These are phyloP conservation scores for Lophura nycthemera DNA, from an alignment of 2,113 vertebrate genomes.

Conservation along the genomic window DNA sequence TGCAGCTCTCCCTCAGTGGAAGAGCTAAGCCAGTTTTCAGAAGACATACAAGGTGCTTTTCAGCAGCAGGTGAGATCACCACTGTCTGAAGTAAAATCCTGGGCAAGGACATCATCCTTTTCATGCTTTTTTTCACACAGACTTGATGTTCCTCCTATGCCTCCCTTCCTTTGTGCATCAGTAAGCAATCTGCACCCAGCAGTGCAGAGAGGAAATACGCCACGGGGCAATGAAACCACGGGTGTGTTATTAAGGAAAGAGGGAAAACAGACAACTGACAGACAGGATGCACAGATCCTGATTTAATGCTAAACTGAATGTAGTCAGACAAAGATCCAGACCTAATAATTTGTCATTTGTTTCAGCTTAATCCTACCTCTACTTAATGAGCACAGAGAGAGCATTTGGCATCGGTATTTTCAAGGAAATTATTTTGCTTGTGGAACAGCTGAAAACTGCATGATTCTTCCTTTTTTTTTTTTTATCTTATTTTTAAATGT, in stretches of 20 bases:
- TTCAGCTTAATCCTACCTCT: not conserved
- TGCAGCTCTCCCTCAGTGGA: not conserved
- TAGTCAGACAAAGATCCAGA: not conserved
- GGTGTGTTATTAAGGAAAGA: not conserved
- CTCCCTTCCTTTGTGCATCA: not conserved
- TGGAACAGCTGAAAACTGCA: slow-evolving; percentile 7
- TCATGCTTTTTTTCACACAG: not conserved
- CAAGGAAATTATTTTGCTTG: not conserved
- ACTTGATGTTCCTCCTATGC: not conserved
- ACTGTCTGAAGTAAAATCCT: not conserved
- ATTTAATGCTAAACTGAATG: not conserved
- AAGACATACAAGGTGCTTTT: not conserved
- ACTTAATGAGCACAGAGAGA: not conserved
- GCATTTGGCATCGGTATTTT: not conserved
- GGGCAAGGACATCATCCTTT: not conserved
- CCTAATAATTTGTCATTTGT: not conserved
- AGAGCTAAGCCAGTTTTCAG: not conserved
- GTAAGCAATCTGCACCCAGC: not conserved
- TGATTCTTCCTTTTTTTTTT: not conserved
- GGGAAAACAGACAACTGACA: not conserved
- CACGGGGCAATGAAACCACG: not conserved
- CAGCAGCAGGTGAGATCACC: not conserved
- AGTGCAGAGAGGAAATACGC: not conserved
- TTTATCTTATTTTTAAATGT: not conserved
- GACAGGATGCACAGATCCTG: not conserved